phyloP scores from a whole-genome alignment of 2,888 invertebrate genomes.

The Hermaeophaga mercurialis region DNA sequence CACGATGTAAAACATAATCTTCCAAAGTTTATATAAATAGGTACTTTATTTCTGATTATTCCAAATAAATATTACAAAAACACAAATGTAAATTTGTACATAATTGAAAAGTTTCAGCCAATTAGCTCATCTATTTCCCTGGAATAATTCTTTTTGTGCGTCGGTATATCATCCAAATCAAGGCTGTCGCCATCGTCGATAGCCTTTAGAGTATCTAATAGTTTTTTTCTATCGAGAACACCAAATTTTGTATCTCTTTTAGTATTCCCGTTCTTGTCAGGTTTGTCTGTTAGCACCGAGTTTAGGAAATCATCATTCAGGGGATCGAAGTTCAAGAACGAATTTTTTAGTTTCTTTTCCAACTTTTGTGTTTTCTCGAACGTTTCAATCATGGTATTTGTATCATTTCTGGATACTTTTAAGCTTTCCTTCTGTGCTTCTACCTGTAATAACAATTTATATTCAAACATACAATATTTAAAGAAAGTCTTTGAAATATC shows the following conservation, averaged over 20 bases:
- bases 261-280: slow-evolving; percentile 37
- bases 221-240: slow-evolving; percentile 61
- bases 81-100: slow-evolving; percentile 2
- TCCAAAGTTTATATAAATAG: slow-evolving; percentile 15
- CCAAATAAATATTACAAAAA: slow-evolving; percentile 19
- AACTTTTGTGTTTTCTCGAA: slow-evolving; percentile 61
- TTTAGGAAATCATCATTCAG: slow-evolving; percentile 50
- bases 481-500: too few species aligned
- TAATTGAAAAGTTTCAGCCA: slow-evolving; percentile 4
- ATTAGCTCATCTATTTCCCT: slow-evolving; percentile 35
- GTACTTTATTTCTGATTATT: slow-evolving; percentile 26
- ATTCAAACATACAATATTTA: background rate
- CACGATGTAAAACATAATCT: too few species aligned
- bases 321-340: slow-evolving; percentile 37
- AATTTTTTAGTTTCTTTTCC: slow-evolving; percentile 57
- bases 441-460: slow-evolving; percentile 50
- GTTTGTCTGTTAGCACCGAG: slow-evolving; percentile 43
- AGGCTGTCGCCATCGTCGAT: slow-evolving; percentile 62
- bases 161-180: slow-evolving; percentile 39
- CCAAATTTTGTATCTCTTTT: slow-evolving; percentile 45
- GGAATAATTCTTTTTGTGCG: slow-evolving; percentile 39
- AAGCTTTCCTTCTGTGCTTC: slow-evolving; percentile 62
- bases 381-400: slow-evolving; percentile 60
- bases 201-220: slow-evolving; percentile 67
- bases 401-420: slow-evolving; percentile 58